Evolutionary conservation across 2,113 vertebrate genomes (phyloP).

Genomic region (Empidonax traillii): DNA sequence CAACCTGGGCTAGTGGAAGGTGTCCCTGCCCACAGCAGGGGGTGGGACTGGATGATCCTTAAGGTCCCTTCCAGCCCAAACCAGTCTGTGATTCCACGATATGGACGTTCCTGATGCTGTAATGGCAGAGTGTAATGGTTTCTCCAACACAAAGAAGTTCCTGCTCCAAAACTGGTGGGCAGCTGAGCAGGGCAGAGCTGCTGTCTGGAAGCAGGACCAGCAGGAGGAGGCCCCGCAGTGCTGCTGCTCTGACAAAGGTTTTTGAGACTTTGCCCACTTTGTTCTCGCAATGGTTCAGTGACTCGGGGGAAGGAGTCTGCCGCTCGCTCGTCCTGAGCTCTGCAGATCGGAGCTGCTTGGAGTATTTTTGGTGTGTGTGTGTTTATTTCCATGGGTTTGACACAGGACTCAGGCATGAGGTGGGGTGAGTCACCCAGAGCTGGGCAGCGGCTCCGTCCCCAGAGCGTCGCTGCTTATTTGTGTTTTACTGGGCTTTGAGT

Average conservation of each 20-base stretch:
- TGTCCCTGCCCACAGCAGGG: background rate
- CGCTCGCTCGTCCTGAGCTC: background rate
- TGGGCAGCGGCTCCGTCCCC: background rate
- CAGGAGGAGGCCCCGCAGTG: background rate
- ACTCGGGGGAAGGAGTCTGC: background rate
- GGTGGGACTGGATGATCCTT: background rate
- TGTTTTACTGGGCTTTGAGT: background rate
- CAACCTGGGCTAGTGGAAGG: fast-evolving
- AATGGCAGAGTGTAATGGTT: background rate
- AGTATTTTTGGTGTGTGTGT: background rate
- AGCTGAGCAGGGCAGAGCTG: background rate
- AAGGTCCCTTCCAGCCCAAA: background rate
- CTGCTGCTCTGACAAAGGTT: background rate
- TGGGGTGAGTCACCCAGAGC: background rate
- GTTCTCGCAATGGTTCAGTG: background rate
- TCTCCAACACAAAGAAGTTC: background rate
- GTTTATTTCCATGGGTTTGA: background rate
- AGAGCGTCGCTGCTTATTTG: background rate
- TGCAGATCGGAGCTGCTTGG: background rate
- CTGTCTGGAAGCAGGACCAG: background rate
- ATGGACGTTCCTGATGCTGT: fast-evolving
- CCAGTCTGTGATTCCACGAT: too few relatives aligned
- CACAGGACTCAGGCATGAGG: slow-evolving; percentile 7
- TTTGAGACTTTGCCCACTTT: background rate
- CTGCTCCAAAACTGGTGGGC: background rate